Conservation (phyloP, 2,113 vertebrate species). For the Burhinus oedicnemus region DNA sequence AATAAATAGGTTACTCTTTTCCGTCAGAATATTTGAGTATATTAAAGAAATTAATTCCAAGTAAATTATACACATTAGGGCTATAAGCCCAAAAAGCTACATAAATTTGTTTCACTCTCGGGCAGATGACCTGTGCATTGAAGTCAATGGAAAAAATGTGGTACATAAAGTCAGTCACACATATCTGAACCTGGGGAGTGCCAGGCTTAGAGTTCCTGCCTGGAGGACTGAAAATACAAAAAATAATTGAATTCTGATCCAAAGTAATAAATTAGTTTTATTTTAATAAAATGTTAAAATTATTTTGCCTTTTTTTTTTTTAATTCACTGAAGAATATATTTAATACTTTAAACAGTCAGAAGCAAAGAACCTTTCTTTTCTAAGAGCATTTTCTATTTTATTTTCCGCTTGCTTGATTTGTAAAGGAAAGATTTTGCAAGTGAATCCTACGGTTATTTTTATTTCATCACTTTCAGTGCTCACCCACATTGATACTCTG, state of each 20-base stretch:
- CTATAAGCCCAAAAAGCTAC: not conserved
- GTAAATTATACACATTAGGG: not conserved
- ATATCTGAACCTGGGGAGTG: not conserved
- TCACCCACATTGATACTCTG: not conserved
- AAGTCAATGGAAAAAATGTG: not conserved
- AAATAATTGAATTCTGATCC: not conserved
- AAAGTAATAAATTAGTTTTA: not conserved
- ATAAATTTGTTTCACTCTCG: not conserved
- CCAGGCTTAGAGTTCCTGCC: not conserved
- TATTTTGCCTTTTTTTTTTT: not conserved
- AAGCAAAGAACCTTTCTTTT: not conserved
- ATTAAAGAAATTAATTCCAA: not conserved
- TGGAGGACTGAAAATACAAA: not conserved
- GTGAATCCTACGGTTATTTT: not conserved
- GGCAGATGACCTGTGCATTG: accelerated
- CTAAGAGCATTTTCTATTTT: not conserved
- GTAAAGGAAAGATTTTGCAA: not conserved
- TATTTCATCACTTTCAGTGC: not conserved
- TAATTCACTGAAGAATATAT: not conserved
- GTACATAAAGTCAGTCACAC: not conserved
- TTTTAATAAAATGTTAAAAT: not conserved
- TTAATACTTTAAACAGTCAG: not conserved
- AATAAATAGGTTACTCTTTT: not conserved
- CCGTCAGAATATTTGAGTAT: not conserved
- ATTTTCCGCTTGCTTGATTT: not conserved